Evolutionary conservation across 2,113 vertebrate genomes (phyloP).

Genomic region (Apteryx owenii): DNA sequence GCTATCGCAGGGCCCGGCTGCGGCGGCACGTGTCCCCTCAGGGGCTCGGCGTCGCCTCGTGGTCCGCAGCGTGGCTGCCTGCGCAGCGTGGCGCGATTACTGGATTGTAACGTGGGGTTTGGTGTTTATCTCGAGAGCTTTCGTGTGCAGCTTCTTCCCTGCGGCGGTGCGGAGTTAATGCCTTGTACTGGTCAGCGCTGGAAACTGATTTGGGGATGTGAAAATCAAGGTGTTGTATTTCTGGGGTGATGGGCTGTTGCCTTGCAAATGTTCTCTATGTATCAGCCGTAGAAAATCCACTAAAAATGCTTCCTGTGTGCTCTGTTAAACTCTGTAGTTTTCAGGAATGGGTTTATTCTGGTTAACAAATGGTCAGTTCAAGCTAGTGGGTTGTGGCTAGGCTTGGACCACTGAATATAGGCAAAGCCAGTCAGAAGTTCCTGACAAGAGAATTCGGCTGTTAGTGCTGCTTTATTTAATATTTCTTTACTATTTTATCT

Average conservation of each 20-base stretch:
- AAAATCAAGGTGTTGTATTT: background rate
- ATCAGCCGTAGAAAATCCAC: rapidly evolving
- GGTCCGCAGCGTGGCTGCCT: background rate
- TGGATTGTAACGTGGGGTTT: background rate
- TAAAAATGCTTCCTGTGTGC: rapidly evolving
- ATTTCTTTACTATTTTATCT: background rate
- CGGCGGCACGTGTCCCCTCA: background rate
- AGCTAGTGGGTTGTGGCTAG: background rate
- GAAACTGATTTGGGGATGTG: background rate
- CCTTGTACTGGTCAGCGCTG: background rate
- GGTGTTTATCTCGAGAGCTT: background rate
- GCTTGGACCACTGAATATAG: background rate
- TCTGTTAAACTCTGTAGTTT: rapidly evolving
- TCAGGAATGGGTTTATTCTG: background rate
- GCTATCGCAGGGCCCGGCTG: no score
- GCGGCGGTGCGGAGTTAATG: background rate
- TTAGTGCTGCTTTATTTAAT: background rate
- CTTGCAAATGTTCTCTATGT: rapidly evolving
- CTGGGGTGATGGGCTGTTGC: rapidly evolving
- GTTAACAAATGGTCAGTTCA: no score
- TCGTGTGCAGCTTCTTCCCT: no score
- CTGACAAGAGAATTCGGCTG: rapidly evolving
- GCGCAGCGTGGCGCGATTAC: no score
- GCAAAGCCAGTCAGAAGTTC: background rate
- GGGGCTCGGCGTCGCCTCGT: background rate